Conservation (phyloP, 2,113 vertebrate genomes). For the Scophthalmus maximus region DNA sequence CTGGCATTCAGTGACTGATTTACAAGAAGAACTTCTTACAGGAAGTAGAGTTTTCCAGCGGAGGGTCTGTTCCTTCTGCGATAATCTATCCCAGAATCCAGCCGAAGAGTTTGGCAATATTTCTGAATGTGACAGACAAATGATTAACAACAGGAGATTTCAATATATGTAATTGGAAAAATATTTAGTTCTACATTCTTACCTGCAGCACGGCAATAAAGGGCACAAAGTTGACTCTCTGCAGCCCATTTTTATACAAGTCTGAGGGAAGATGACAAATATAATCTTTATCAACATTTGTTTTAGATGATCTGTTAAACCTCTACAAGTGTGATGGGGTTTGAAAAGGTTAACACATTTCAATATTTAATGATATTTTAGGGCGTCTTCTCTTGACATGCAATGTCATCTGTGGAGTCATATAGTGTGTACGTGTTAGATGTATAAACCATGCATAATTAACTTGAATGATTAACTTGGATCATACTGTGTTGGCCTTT, state of each 20-base stretch:
- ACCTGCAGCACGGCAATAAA: constrained; percentile 97
- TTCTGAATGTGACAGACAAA: constrained; percentile 77
- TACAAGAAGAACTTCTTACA: constrained; percentile 83
- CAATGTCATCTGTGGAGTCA: too few species aligned
- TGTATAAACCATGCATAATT: too few species aligned
- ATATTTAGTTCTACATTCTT: constrained; percentile 40
- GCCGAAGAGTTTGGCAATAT: constrained; percentile 89
- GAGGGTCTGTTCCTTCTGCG: constrained; percentile 89
- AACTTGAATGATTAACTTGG: not conserved
- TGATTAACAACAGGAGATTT: not conserved
- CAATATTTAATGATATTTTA: not conserved
- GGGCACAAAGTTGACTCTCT: constrained; percentile 97
- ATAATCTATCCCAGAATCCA: constrained; percentile 97
- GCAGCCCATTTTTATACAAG: constrained; percentile 98
- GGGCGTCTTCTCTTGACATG: not conserved
- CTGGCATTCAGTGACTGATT: not conserved
- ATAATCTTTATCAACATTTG: not conserved
- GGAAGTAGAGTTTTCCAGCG: constrained; percentile 93
- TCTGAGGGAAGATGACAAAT: constrained; percentile 84
- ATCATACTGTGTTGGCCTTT: not conserved
- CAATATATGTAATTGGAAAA: not conserved
- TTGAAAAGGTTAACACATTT: not conserved
- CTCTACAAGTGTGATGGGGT: not conserved
- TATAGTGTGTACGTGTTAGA: too few species aligned
- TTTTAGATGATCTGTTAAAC: not conserved